Conservation (phyloP, 2,888 invertebrate species). For the Drosophila limbata region DNA sequence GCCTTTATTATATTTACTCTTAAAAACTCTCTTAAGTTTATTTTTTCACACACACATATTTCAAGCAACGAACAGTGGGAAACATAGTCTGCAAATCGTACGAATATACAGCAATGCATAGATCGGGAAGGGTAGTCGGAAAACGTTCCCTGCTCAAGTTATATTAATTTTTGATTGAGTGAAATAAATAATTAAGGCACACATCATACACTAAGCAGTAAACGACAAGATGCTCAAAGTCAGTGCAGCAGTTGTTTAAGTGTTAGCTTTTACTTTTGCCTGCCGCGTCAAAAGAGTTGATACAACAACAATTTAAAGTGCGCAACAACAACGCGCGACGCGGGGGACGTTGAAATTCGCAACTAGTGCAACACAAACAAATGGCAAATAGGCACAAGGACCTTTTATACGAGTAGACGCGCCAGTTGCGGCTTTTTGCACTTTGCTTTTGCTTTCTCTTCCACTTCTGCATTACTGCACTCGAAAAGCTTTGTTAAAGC, state of each 20-base stretch:
- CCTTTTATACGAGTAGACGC: slow-evolving; percentile 26
- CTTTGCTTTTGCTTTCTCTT: slow-evolving; percentile 38
- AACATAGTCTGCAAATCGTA: too few species aligned
- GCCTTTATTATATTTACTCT: too few species aligned
- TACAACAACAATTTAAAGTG: slow-evolving; percentile 31
- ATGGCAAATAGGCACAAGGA: slow-evolving; percentile 68
- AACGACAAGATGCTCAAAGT: not conserved
- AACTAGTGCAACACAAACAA: slow-evolving; percentile 67
- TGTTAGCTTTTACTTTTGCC: slow-evolving; percentile 8
- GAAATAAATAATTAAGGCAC: too few species aligned
- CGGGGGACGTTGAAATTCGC: slow-evolving; percentile 12
- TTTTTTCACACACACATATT: too few species aligned
- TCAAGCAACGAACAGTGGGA: too few species aligned
- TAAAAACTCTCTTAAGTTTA: too few species aligned
- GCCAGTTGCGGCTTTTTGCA: slow-evolving; percentile 55
- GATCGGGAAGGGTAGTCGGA: too few species aligned
- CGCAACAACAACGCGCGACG: slow-evolving; percentile 5
- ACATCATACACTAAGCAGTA: too few species aligned
- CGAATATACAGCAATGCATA: too few species aligned
- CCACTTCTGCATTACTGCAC: slow-evolving; percentile 20
- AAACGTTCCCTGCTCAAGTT: too few species aligned
- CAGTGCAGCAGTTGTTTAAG: slow-evolving; percentile 6
- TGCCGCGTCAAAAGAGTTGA: slow-evolving; percentile 27
- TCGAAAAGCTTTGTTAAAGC: slow-evolving; percentile 25
- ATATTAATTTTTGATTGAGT: too few species aligned